phyloP scores from a whole-genome alignment of 2,888 invertebrate species.

The Callyntrura guangdongensis region DNA sequence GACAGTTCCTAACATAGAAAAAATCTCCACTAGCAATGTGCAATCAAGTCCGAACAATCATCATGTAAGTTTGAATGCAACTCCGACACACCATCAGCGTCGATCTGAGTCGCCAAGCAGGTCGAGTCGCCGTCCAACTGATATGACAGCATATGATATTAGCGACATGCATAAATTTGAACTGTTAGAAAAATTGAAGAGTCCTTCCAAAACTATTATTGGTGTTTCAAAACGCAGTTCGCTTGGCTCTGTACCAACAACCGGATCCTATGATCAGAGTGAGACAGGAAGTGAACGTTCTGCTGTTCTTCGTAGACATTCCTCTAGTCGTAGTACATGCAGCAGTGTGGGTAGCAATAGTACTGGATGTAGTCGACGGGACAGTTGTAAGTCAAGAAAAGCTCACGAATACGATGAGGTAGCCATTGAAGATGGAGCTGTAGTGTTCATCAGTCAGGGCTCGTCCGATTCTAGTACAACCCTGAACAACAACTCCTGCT shows the following conservation, averaged over 20 bases:
- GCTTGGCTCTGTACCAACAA: constrained; percentile 1
- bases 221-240: constrained; percentile 51
- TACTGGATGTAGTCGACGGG: constrained; percentile 38
- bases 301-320: constrained; percentile 73
- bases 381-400: constrained; percentile 56
- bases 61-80: constrained; percentile 47
- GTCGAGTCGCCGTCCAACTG: constrained; percentile 16
- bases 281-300: constrained; percentile 48
- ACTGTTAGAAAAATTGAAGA: background rate
- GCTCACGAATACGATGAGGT: constrained; percentile 84
- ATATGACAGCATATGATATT: constrained; percentile 67
- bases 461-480: constrained; percentile 62
- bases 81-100: background rate
- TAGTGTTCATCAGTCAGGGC: constrained; percentile 73
- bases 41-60: constrained; percentile 64
- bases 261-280: constrained; percentile 37
- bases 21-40: constrained; percentile 17
- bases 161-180: constrained; percentile 65
- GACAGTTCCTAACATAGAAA: constrained; percentile 77
- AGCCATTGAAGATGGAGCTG: constrained; percentile 83
- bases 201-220: background rate
- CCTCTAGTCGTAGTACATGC: constrained; percentile 73
- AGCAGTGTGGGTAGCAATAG: constrained; percentile 64
- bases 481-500: constrained; percentile 73
- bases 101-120: constrained; percentile 7